Evolutionary conservation across 2,113 vertebrate genomes (phyloP), one percentile per base, ranked within the genome.

Genomic region (Lampris incognitus): DNA sequence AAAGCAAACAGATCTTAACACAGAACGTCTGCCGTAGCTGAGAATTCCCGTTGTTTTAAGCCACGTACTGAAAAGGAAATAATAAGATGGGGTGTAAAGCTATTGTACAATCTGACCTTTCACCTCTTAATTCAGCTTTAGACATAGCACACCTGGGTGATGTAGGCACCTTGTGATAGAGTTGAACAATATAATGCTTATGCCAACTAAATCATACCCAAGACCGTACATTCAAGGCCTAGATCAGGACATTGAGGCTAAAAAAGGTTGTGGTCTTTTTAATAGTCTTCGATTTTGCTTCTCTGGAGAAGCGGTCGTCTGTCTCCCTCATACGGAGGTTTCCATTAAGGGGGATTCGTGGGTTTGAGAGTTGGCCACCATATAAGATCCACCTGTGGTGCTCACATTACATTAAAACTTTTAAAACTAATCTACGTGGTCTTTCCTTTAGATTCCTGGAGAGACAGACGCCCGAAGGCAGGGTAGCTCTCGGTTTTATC

Each of bases 371-470:
- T 57, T 68, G 52, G 56, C 40, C 63, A 6, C n/a, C 5, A 62
- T 41, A 69, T 60, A 72, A 67, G 42, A 57, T 68, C 36, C 46
- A 63, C 38, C 75, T 72, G 64, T 10, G 37, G 59, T 70, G 65
- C 66, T 8, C 58, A 50, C 60, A 13, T 60, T 10, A 54, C 49
- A 65, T 69, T 41, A 42, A 24, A 62, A 62, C 77, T 70, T 54
- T 70, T 54, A 0, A 74, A 84, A 52, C 11, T 40, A 13, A 44
- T 42, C 51, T 58, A 62, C 72, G 44, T 55, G 40, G 11, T 60
- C n/a, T 71, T 67, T 58, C 36, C 46, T 44, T 63, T 38, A 46
- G 44, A 68, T 64, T 68, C 10, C 10, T n/a, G 13, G 55, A 75
- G 39, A 68, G n/a, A 6, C 36, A 68, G n/a, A 6, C 36, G 36